These are phyloP conservation scores for Peromyscus eremicus DNA, from an alignment of 2,797 vertebrate species.

Conservation along the genomic window DNA sequence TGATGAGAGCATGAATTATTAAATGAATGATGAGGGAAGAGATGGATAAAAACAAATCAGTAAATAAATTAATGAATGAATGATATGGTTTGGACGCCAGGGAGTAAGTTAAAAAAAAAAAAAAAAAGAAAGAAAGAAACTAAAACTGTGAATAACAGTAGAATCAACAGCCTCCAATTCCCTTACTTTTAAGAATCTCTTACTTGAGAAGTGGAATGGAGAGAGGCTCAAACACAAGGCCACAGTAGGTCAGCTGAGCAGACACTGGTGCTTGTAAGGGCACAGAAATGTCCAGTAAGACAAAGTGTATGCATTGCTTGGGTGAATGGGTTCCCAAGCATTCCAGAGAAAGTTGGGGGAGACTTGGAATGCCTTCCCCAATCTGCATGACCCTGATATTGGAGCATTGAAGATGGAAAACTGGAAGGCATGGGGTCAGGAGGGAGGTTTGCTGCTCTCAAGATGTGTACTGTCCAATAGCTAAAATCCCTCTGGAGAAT, in stretches of 20 bases:
- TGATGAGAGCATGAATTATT: background rate
- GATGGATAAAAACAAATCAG: background rate
- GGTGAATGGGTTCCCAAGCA: background rate
- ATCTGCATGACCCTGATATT: background rate
- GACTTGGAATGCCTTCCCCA: background rate
- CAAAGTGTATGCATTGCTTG: background rate
- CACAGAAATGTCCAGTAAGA: background rate
- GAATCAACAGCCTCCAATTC: background rate
- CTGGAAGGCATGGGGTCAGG: background rate
- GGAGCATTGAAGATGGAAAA: background rate
- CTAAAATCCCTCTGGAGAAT: background rate
- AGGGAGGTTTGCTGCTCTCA: background rate
- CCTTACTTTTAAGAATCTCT: background rate
- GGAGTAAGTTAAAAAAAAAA: background rate
- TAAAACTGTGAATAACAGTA: background rate
- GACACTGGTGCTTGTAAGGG: background rate
- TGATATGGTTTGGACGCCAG: background rate
- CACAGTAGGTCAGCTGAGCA: background rate
- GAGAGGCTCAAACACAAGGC: background rate
- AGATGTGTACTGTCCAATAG: background rate
- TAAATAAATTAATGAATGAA: background rate
- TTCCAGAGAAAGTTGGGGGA: conserved; percentile 30
- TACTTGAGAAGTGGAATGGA: background rate
- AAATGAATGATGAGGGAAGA: background rate
- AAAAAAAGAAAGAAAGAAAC: background rate